These are phyloP conservation scores for Parasteatoda tepidariorum DNA, from an alignment of 1,140 invertebrate species.

Conservation along the genomic window DNA sequence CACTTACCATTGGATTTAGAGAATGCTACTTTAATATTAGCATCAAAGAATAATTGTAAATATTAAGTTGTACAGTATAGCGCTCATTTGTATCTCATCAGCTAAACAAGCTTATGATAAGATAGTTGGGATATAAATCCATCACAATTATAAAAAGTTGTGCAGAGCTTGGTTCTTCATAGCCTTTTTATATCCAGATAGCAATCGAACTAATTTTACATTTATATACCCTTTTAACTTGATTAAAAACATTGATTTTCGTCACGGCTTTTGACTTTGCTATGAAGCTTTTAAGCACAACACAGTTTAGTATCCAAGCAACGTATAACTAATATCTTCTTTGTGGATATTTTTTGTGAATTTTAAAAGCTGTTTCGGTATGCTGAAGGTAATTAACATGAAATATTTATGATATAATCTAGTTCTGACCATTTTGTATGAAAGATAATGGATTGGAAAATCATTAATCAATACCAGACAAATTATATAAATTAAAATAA, in stretches of 20 bases:
- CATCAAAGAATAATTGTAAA: background rate
- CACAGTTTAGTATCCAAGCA: slow-evolving; percentile 20
- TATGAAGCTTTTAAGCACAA: slow-evolving; percentile 23
- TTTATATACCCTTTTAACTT: background rate
- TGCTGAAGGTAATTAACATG: background rate
- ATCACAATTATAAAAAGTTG: background rate
- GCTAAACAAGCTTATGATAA: too few species aligned
- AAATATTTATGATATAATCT: slow-evolving; percentile 6
- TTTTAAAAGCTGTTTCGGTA: background rate
- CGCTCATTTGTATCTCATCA: too few species aligned
- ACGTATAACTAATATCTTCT: slow-evolving; percentile 7
- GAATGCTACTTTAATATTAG: background rate
- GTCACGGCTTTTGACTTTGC: slow-evolving; percentile 2
- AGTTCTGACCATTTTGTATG: too few species aligned
- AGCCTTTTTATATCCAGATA: slow-evolving; percentile 1
- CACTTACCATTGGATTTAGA: background rate
- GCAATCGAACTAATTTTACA: background rate
- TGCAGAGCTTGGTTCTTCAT: background rate
- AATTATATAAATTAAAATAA: too few species aligned
- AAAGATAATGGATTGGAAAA: too few species aligned
- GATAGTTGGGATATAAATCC: background rate
- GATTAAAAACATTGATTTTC: slow-evolving; percentile 44
- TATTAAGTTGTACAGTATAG: too few species aligned
- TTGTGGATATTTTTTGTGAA: background rate
- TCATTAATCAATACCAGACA: too few species aligned